Percentiles rank a stretch among this genome's conserved stretches.
Conservation (phyloP, 1,140 invertebrate genomes). For the Conus betulinus region DNA sequence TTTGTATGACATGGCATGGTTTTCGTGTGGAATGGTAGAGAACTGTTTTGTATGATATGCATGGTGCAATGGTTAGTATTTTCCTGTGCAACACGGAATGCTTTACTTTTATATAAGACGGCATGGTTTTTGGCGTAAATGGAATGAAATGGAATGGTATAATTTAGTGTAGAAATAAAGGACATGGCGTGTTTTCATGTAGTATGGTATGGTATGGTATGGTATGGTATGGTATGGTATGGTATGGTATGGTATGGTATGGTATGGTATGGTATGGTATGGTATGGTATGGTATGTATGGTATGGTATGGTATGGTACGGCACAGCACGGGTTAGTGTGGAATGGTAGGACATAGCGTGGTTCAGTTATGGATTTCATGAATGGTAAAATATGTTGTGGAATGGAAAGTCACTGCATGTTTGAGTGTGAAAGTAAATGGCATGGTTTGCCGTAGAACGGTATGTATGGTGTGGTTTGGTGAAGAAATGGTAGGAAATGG, state of each 20-base stretch:
- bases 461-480: conserved; percentile 20
- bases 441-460: no score
- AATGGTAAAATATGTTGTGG: background rate
- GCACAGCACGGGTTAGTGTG: conserved; percentile 5
- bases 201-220: conserved; percentile 52
- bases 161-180: conserved; percentile 56
- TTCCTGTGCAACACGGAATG: conserved; percentile 1
- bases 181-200: conserved; percentile 49
- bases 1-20: no score
- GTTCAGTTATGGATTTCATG: conserved; percentile 30
- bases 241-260: conserved; percentile 53
- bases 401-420: conserved; percentile 48
- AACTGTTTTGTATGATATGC: conserved; percentile 42
- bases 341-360: conserved; percentile 51
- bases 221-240: conserved; percentile 53
- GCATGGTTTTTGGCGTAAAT: conserved; percentile 39
- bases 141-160: conserved; percentile 57
- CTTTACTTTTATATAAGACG: background rate
- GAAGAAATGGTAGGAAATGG: conserved; percentile 56
- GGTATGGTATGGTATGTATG: conserved; percentile 60
- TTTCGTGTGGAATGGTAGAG: conserved; percentile 11
- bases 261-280: conserved; percentile 57
- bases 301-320: conserved; percentile 55
- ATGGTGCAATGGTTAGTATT: conserved; percentile 12
- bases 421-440: background rate